These are phyloP conservation scores for Castor canadensis DNA, from an alignment of 2,113 vertebrate genomes.

Conservation along the genomic window DNA sequence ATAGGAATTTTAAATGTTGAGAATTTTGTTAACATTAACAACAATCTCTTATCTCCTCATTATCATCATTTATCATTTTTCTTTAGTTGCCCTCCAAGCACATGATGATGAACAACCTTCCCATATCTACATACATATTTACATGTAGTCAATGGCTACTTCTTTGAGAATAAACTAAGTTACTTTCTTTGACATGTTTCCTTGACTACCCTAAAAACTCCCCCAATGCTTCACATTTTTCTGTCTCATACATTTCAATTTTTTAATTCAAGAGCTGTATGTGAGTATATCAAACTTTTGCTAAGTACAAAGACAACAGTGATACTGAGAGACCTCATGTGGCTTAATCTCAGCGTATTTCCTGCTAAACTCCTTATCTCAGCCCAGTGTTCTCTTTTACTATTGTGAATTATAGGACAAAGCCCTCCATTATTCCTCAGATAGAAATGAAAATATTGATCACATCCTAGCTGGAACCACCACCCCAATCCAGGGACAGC, in stretches of 20 bases:
- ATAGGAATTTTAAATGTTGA: background rate
- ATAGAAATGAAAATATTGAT: too few species aligned
- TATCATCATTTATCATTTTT: background rate
- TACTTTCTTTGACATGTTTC: background rate
- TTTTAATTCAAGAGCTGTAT: background rate
- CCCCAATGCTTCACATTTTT: background rate
- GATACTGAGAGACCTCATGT: too few species aligned
- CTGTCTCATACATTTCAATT: background rate
- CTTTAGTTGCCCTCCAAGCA: background rate
- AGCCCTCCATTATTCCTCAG: too few species aligned
- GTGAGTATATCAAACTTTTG: background rate
- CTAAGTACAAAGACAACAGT: too few species aligned
- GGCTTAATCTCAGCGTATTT: too few species aligned
- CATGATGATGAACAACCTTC: background rate
- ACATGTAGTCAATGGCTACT: background rate
- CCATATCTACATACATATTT: background rate
- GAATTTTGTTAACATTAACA: background rate
- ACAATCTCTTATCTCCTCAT: accelerated
- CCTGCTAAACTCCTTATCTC: too few species aligned
- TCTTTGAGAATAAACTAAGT: background rate
- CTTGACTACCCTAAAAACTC: background rate
- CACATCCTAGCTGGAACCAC: too few species aligned
- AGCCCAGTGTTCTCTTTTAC: too few species aligned
- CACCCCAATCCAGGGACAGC: too few species aligned
- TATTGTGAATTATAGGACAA: too few species aligned